Evolutionary conservation across 2,113 vertebrate species (phyloP), one percentile per base, ranked within the genome.

Genomic region (Pao palembangensis): DNA sequence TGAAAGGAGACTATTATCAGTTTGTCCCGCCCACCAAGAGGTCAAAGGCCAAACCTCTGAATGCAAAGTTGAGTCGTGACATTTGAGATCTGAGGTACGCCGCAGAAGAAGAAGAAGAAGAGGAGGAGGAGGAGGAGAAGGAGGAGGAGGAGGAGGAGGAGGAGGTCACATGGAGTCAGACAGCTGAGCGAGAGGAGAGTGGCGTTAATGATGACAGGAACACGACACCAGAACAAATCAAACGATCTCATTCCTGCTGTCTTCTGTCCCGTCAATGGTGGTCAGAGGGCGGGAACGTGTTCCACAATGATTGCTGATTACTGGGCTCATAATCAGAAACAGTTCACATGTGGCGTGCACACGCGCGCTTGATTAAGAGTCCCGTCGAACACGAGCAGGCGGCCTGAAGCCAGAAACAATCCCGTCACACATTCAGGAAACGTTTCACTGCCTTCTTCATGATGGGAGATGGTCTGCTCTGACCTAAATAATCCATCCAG

Each of bases 41-140:
- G 61, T 67, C 23, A 74, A 63, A 71, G 51, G 64, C 23, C 58
- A 69, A 65, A 69, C 65, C 55, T 64, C 55, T 61, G 57, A 76
- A 67, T 58, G 47, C 61, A 52, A 63, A 46, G 46, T 60, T 47
- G 55, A 60, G 58, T 13, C 1, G 34, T 69, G 67, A 77, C 64
- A 65, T 68, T 25, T 66, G 61, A 75, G 46, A 34, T 75, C 34
- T 63, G 71, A 69, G 62, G 66, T 51, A 41, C 48, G 73, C 69
- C 75, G 53, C 69, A 76, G 51, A 73, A 54, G 47, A 41, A 51
- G 38, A 58, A 46, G 25, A 48, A 21, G 21, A 28, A 20, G 61
- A 55, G 28, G 50, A 51, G 18, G 59, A 23, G 52, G 43, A 16
- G n/a, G 41, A 21, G 61, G 25, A 55, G 49, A 43, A 51, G 18